These are phyloP conservation scores for Gopherus evgoodei DNA, from an alignment of 2,113 vertebrate genomes.

Conservation along the genomic window DNA sequence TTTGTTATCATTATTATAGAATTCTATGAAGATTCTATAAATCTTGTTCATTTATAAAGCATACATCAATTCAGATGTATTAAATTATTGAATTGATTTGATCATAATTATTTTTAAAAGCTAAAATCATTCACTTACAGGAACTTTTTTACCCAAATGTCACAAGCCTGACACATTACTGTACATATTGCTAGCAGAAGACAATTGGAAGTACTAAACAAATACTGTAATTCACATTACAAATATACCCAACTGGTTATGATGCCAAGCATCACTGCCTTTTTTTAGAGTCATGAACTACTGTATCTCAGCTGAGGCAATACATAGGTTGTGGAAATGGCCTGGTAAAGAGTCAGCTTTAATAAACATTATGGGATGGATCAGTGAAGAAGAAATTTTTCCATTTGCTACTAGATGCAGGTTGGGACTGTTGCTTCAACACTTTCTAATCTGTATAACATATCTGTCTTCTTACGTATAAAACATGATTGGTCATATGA, in stretches of 20 bases:
- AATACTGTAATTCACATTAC: constrained; percentile 84
- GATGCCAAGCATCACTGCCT: constrained; percentile 75
- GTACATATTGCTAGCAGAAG: constrained; percentile 96
- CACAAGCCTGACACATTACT: constrained; percentile 90
- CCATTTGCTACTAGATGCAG: background rate
- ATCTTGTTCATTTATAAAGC: constrained; percentile 77
- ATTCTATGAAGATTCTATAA: constrained; percentile 80
- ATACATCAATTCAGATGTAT: constrained; percentile 82
- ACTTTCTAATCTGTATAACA: background rate
- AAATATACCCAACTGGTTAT: constrained; percentile 86
- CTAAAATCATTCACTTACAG: constrained; percentile 92
- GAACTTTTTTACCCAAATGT: constrained; percentile 84
- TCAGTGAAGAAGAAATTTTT: background rate
- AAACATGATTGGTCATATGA: background rate
- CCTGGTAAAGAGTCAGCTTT: constrained; percentile 60
- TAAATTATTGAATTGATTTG: constrained; percentile 87
- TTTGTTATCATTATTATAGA: constrained; percentile 84
- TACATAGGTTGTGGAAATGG: constrained; percentile 73
- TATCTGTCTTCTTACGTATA: background rate
- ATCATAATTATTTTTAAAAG: constrained; percentile 84
- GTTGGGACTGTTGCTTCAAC: background rate
- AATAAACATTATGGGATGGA: constrained; percentile 54
- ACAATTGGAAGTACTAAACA: constrained; percentile 90
- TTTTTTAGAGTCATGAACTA: constrained; percentile 68
- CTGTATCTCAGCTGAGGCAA: constrained; percentile 77